phyloP scores from a whole-genome alignment of 2,888 invertebrate genomes.

The Trissoscelio sp. region DNA sequence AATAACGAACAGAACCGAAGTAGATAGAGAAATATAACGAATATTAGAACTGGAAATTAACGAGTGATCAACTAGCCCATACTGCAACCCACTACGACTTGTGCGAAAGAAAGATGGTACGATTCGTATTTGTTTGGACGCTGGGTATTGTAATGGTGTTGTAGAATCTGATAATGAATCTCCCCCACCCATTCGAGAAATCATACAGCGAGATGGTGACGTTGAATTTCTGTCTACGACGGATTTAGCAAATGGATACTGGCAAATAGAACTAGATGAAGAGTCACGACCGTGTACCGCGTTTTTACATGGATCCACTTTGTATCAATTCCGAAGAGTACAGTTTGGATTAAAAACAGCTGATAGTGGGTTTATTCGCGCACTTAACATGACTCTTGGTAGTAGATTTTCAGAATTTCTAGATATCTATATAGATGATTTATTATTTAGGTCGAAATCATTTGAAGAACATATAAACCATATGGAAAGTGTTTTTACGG shows the following conservation, averaged over 20 bases:
- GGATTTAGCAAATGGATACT: slow-evolving; percentile 3
- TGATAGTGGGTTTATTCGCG: not conserved
- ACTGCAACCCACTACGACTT: no score
- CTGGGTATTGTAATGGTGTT: no score
- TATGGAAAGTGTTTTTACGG: slow-evolving; percentile 51
- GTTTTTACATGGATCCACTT: not conserved
- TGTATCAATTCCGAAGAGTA: slow-evolving; percentile 2
- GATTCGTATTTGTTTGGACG: no score
- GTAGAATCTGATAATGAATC: slow-evolving; percentile 5
- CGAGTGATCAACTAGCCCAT: no score
- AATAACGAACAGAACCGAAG: no score
- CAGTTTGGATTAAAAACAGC: not conserved
- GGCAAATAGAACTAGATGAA: not conserved
- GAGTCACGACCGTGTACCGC: slow-evolving; percentile 1
- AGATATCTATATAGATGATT: slow-evolving; percentile 51
- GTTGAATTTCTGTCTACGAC: not conserved
- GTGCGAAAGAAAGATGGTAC: no score
- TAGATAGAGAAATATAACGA: no score
- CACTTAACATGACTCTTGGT: not conserved
- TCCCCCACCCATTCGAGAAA: not conserved
- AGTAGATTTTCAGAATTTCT: slow-evolving; percentile 7
- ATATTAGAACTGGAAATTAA: no score
- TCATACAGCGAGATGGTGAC: not conserved
- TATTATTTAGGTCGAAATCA: slow-evolving; percentile 17
- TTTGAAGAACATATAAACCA: slow-evolving; percentile 72